Base-by-base conservation (phyloP, 2,797 vertebrate species). In the Sebastiscus tertius region DNA sequence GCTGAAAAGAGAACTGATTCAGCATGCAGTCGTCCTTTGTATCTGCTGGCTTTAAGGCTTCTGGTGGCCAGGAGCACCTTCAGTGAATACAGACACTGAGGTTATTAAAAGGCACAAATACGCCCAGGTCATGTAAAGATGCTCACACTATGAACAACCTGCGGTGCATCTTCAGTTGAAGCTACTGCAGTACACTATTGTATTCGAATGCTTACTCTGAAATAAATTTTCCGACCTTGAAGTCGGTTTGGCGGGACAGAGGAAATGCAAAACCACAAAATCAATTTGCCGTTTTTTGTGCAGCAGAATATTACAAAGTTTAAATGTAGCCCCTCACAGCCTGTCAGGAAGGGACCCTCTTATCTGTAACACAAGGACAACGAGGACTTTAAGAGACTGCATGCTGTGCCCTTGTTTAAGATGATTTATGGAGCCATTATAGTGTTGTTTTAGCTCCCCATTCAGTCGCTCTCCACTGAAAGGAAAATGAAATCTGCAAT, bases 1-100 rank as follows among this genome's bases (percentile, higher is more conserved):
- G 77, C 70, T 91, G 86, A 91, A 91, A 87, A 79, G 72, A 75
- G 29, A 78, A 77, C 33, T 54, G 63, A 86, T 77, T 83, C 46
- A 79, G 79, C 71, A 59, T 49, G 82, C 63, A 68, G 42, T 39
- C 49, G 16, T 81, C 67, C 69, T 92, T 92, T 92, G 84, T 82
- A 79, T 76, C 66, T 46, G 76, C 63, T 34, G 54, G 68, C 70
- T 83, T 80, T 78, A 29, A 85, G 66, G 71, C 56, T 80, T 58
- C 49, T 20, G 55, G 71, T 64, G n/a, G 82, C 80, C 78, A 8
- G 70, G 54, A 77, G 68, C 56, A 75, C 59, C 42, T 77, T 86
- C 6, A 62, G 39, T 59, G 39, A 87, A 79, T 39, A 33, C 13
- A 79, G 67, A 77, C 64, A 71, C 12, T n/a, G 24, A 73, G 29